Evolutionary conservation across 2,113 vertebrate genomes (phyloP).

Genomic region (Beaufortia kweichowensis): DNA sequence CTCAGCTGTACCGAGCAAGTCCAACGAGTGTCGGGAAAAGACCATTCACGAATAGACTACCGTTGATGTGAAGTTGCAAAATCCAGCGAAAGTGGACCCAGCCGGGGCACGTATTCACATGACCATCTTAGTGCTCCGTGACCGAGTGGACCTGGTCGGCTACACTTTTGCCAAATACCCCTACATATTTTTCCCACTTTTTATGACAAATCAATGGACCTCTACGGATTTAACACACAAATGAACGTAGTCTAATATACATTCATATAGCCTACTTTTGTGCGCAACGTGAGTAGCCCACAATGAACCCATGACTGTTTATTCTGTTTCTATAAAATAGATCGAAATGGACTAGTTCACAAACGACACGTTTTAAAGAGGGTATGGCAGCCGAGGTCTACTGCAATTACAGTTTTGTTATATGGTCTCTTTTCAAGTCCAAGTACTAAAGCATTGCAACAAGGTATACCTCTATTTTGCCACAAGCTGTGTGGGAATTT

Average conservation of each 20-base stretch:
- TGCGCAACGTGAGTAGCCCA: conserved; percentile 72
- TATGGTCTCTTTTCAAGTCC: conserved; percentile 78
- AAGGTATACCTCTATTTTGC: conserved; percentile 98
- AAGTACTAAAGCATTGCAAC: conserved; percentile 93
- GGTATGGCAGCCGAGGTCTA: conserved; percentile 54
- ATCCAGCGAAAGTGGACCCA: conserved; percentile 65
- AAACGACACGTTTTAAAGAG: conserved; percentile 68
- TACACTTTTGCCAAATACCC: conserved; percentile 45
- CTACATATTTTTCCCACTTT: conserved; percentile 16
- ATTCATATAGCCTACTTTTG: conserved; percentile 72
- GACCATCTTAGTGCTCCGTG: conserved; percentile 21
- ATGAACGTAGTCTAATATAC: conserved; percentile 69
- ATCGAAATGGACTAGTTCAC: conserved; percentile 71
- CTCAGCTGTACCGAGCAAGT: conserved; percentile 64
- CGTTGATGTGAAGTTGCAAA: conserved; percentile 72
- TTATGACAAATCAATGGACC: conserved; percentile 62
- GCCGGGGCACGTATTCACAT: conserved; percentile 69
- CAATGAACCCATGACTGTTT: conserved; percentile 71
- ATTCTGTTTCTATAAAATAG: conserved; percentile 77
- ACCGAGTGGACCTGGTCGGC: conserved; percentile 45
- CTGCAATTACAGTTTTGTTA: conserved; percentile 65
- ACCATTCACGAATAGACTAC: conserved; percentile 63
- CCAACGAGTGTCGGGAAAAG: conserved; percentile 68
- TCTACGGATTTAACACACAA: conserved; percentile 60
- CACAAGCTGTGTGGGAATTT: conserved; percentile 86